phyloP scores from a whole-genome alignment of 2,888 invertebrate species.

The Erpobdella octoculata region DNA sequence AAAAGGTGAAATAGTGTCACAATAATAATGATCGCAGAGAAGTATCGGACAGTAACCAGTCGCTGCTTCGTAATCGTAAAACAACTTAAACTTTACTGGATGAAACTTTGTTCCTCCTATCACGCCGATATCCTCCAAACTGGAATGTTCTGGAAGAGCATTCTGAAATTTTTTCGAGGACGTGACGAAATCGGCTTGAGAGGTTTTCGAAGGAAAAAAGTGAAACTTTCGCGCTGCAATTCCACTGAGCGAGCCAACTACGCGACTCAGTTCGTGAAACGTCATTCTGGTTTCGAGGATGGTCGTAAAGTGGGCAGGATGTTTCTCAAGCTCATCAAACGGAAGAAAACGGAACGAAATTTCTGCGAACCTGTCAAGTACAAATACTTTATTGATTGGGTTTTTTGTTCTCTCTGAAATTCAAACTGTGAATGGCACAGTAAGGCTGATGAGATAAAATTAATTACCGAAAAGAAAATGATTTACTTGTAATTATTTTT shows the following conservation, averaged over 20 bases:
- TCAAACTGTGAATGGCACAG: too few relatives aligned
- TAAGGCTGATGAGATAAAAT: too few relatives aligned
- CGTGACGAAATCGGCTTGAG: neutral
- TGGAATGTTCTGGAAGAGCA: neutral
- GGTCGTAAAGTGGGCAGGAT: slow-evolving; percentile 9
- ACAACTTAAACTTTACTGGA: neutral
- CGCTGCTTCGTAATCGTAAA: neutral
- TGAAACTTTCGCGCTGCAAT: neutral
- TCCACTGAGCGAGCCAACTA: slow-evolving; percentile 6
- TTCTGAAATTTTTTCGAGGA: too few relatives aligned
- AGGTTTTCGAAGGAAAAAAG: neutral
- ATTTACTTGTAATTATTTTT: too few relatives aligned
- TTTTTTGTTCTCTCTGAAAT: too few relatives aligned
- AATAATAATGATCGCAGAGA: slow-evolving; percentile 16
- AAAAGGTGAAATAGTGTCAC: too few relatives aligned
- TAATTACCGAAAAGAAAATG: too few relatives aligned
- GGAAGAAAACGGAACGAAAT: slow-evolving; percentile 21
- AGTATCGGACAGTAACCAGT: neutral
- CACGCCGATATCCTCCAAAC: neutral
- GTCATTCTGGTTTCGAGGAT: neutral
- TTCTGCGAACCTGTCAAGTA: neutral
- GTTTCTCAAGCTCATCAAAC: neutral
- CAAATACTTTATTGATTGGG: too few relatives aligned
- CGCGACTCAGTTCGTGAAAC: neutral
- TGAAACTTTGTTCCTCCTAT: neutral